These are phyloP conservation scores for Ceratitis capitata DNA, from an alignment of 1,140 invertebrate genomes.

Conservation along the genomic window DNA sequence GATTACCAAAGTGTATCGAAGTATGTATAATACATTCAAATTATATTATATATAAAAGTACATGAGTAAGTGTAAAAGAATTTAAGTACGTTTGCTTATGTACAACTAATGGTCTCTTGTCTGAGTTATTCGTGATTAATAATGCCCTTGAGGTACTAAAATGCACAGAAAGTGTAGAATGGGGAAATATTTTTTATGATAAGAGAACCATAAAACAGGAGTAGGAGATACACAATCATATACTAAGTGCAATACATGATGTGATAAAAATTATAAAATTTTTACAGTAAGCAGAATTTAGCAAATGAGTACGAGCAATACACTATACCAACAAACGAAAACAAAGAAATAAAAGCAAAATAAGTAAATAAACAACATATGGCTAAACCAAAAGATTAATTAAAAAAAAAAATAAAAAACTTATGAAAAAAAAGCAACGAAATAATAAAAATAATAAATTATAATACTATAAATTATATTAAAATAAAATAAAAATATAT, in stretches of 20 bases:
- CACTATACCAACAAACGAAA: not conserved
- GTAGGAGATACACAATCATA: not conserved
- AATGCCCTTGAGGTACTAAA: not conserved
- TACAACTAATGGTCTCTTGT: not conserved
- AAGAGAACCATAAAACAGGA: not conserved
- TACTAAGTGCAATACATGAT: not conserved
- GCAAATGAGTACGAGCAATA: not conserved
- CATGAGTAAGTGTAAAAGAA: not conserved
- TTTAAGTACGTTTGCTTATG: not conserved
- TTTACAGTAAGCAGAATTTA: no score
- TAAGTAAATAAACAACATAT: not conserved
- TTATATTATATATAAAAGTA: not conserved
- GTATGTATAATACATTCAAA: not conserved
- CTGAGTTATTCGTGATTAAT: constrained; percentile 20
- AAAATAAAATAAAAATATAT: not conserved
- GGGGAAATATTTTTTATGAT: not conserved
- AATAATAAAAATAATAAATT: not conserved
- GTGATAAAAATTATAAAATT: no score
- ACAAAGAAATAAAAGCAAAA: not conserved
- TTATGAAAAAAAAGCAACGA: not conserved
- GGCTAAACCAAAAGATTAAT: not conserved
- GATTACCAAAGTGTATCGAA: constrained; percentile 6
- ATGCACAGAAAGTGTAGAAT: not conserved
- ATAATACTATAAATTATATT: not conserved
- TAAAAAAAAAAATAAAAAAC: not conserved